Conservation (phyloP, 1,140 invertebrate genomes). For the Meloidogyne floridensis region DNA sequence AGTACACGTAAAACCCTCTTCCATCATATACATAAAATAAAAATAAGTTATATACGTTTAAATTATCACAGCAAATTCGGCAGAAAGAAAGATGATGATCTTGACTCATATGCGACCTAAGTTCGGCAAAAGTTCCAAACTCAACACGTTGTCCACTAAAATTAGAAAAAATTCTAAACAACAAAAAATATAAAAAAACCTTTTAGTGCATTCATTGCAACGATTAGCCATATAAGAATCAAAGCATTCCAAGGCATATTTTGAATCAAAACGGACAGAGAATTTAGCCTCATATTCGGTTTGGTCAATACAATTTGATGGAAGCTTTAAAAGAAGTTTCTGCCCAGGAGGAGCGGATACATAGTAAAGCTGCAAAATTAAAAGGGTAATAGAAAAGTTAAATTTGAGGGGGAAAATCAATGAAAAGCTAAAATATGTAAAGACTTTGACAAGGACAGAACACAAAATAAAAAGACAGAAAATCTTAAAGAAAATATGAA, state of each 20-base stretch:
- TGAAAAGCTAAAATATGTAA: background rate
- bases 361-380: constrained; percentile 43
- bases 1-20: no score
- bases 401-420: background rate
- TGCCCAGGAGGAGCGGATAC: constrained; percentile 17
- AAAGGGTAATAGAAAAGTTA: background rate
- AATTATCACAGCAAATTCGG: constrained; percentile 57
- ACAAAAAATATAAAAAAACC: background rate
- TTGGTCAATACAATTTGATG: constrained; percentile 19
- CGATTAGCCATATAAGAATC: constrained; percentile 56
- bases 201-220: constrained; percentile 51
- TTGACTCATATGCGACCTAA: constrained; percentile 48
- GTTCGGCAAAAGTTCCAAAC: constrained; percentile 45
- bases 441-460: no score
- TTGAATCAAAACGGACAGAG: constrained; percentile 47
- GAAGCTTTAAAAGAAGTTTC: constrained; percentile 24
- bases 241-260: constrained; percentile 45
- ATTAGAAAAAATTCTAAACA: background rate
- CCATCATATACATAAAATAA: constrained; percentile 24
- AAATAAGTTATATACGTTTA: constrained; percentile 39
- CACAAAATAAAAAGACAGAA: no score
- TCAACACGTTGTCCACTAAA: constrained; percentile 24
- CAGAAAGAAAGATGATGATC: constrained; percentile 53
- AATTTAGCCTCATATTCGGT: constrained; percentile 38
- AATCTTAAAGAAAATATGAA: no score